Evolutionary conservation across 2,113 vertebrate genomes (phyloP).

Genomic region (Rhagologus leucostigma): DNA sequence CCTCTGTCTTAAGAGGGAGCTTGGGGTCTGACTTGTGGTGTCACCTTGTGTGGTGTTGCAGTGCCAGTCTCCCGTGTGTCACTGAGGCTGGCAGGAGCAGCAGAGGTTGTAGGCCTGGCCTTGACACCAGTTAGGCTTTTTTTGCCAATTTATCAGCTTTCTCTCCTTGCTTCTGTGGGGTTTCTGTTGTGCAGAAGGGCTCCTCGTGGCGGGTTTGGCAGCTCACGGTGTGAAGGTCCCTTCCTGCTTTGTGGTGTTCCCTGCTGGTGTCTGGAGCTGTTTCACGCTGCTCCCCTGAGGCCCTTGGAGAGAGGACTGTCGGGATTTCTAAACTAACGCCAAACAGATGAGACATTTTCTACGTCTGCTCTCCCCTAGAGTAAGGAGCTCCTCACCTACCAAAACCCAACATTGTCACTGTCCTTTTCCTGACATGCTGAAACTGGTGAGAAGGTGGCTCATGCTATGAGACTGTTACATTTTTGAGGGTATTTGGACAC

Average conservation of each 20-base stretch:
- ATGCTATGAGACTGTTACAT: accelerated
- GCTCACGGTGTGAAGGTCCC: background rate
- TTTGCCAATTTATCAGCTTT: background rate
- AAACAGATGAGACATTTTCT: background rate
- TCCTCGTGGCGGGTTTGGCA: accelerated
- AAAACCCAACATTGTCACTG: background rate
- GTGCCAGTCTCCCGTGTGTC: background rate
- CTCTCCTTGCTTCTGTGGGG: background rate
- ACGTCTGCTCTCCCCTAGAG: accelerated
- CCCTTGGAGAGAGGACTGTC: background rate
- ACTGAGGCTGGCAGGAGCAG: background rate
- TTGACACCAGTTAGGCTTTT: accelerated
- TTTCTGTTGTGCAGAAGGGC: background rate
- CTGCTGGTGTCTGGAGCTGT: background rate
- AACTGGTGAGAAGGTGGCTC: background rate
- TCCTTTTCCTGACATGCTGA: accelerated
- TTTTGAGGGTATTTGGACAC: background rate
- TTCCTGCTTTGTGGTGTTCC: background rate
- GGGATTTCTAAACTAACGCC: background rate
- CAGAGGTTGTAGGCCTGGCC: background rate
- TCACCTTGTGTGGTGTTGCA: accelerated
- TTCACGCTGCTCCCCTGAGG: accelerated
- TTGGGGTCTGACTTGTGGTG: background rate
- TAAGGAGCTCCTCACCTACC: background rate
- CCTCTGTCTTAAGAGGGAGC: background rate